Base-by-base conservation (phyloP, 2,113 vertebrate species). In the Aptenodytes forsteri region DNA sequence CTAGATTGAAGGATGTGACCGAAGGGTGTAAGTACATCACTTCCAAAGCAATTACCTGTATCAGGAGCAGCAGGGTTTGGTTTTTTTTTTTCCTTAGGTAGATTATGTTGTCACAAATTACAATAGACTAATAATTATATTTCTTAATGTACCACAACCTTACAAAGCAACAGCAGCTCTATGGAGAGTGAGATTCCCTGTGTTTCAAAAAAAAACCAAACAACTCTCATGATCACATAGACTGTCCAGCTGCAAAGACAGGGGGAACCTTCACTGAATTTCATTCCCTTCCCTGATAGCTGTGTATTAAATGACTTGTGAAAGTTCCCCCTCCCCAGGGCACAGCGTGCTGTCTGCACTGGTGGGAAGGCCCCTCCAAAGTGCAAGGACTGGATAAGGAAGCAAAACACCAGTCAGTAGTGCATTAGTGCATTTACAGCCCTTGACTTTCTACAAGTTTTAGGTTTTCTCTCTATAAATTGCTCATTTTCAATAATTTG, bases 271-370 rank as follows among this genome's bases (percentile, higher is more conserved):
- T 64, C 11, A 3, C 26, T n/a, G n/a, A 44, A 52, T 72, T 83
- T 92, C 14, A 8, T 36, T 80, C 32, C 11, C 14, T 72, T 77
- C 22, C 18, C 49, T 44, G 3, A 15, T 1, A 56, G 20, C 62
- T 76, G 16, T 29, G 5, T 29, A 15, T 11, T 27, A 56, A 91
- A 73, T 36, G 5, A 30, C 16, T 52, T 72, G 38, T 15, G 83
- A 65, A 69, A 59, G 7, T 15, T 50, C 2, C 25, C 10, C 16
- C 4, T 58, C 10, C n/a, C 6, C 47, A 47, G 38, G 36, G 27
- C 21, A n/a, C 29, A 34, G 10, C 0, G 0, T 56, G 29, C 27
- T 70, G 7, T 20, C 42, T 70, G 36, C 20, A 8, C 5, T 5
- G 3, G 2, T 40, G 30, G 5, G 40, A 89, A 79, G 32, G 38